Evolutionary conservation across 1,140 invertebrate species (phyloP).

Genomic region (Trichogramma pretiosum): DNA sequence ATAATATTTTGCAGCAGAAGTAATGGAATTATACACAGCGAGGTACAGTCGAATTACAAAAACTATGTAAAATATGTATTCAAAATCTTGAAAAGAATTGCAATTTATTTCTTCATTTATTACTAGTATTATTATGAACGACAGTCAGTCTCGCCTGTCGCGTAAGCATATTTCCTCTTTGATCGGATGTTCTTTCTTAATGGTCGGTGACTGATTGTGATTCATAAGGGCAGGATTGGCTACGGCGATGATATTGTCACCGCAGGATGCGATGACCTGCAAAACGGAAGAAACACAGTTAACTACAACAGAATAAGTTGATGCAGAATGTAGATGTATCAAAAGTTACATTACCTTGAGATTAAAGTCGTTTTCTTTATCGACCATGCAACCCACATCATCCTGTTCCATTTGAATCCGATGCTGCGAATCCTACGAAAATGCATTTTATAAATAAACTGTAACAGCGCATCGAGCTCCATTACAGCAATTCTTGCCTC

Average conservation of each 20-base stretch:
- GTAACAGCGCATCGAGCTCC: no score
- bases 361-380: slow-evolving; percentile 43
- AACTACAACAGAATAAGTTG: slow-evolving; percentile 1
- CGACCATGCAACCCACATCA: slow-evolving; percentile 22
- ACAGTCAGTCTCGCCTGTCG: slow-evolving; percentile 17
- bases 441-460: not conserved
- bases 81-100: no score
- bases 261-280: slow-evolving; percentile 71
- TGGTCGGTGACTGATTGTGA: slow-evolving; percentile 29
- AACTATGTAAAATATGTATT: no score
- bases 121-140: no score
- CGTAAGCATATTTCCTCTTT: slow-evolving; percentile 36
- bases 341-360: slow-evolving; percentile 42
- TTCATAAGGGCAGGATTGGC: slow-evolving; percentile 69
- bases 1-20: no score
- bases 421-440: not conserved
- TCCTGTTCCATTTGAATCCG: slow-evolving; percentile 33
- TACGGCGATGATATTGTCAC: slow-evolving; percentile 78
- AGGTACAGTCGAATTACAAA: no score
- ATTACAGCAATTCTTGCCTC: no score
- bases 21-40: no score
- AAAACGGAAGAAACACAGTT: slow-evolving; percentile 17
- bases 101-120: not conserved
- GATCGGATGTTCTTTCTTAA: slow-evolving; percentile 22
- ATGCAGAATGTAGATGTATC: not conserved